Conservation (phyloP, 2,888 invertebrate genomes). For the Agonopterix arenella region DNA sequence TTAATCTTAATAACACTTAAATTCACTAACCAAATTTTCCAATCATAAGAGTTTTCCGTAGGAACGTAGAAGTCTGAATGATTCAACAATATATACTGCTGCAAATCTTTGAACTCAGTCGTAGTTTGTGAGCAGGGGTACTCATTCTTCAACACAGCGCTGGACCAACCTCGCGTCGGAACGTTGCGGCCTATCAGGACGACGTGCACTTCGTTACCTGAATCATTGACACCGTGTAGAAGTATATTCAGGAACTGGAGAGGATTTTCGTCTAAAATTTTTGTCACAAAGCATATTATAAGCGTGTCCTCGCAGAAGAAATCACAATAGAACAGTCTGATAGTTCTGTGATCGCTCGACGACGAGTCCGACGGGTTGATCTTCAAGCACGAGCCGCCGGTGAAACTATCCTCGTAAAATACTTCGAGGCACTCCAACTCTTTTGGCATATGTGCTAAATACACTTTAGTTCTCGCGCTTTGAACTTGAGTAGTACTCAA, state of each 20-base stretch:
- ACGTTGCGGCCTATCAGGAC: slow-evolving; percentile 12
- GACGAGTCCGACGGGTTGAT: slow-evolving; percentile 48
- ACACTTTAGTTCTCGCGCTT: slow-evolving; percentile 15
- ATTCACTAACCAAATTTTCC: slow-evolving; percentile 50
- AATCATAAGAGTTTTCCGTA: slow-evolving; percentile 46
- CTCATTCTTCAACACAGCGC: not conserved
- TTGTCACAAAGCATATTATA: slow-evolving; percentile 56
- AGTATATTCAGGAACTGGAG: slow-evolving; percentile 43
- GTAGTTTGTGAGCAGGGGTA: not conserved
- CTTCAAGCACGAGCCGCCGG: slow-evolving; percentile 71
- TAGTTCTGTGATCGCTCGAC: slow-evolving; percentile 24
- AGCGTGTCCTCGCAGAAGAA: slow-evolving; percentile 35
- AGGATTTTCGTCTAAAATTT: slow-evolving; percentile 23
- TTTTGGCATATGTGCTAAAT: slow-evolving; percentile 28
- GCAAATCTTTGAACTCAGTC: slow-evolving; percentile 11
- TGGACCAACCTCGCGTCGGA: slow-evolving; percentile 1
- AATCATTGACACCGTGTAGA: slow-evolving; percentile 17
- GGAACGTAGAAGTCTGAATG: slow-evolving; percentile 59
- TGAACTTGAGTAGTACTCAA: too few species aligned
- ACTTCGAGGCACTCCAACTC: slow-evolving; percentile 49
- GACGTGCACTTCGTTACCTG: slow-evolving; percentile 25
- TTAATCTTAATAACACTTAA: not conserved
- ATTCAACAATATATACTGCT: slow-evolving; percentile 43
- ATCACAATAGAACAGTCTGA: slow-evolving; percentile 54
- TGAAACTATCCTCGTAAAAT: slow-evolving; percentile 60